Evolutionary conservation across 2,797 vertebrate species (phyloP), one percentile per base, ranked within the genome.

Genomic region (Huso huso): DNA sequence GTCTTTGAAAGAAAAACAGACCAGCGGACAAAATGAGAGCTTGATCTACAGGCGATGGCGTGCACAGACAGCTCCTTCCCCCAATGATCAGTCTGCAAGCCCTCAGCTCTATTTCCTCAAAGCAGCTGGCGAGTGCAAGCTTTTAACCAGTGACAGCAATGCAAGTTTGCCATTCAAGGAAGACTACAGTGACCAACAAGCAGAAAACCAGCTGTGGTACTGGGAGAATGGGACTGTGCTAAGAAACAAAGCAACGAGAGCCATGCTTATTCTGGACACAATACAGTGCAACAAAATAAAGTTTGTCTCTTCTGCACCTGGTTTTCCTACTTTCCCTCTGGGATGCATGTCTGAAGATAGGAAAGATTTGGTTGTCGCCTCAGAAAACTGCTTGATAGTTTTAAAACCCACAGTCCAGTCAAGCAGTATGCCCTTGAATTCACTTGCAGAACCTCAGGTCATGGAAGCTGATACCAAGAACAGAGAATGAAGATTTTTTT

Each of bases 171-270:
- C 52, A 18, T 8, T 60, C 7, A 15, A 13, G 15, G 52, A 50
- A 11, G 67, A 53, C n/a, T 68, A 68, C n/a, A 58, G 37, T 8
- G 61, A 68, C 8, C 10, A 57, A 6, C 12, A 23, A 12, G 2
- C 52, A n/a, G 61, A 63, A 18, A 68, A 55, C n/a, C 67, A 68
- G 48, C 67, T 68, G 10, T 68, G 67, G 67, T 53, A 13, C 18
- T 68, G 67, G 67, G 58, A 12, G 11, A 53, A 10, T 48, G 67
- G 37, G 6, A 57, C 50, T 10, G 12, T 15, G 8, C 51, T 63
- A 5, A 60, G n/a, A 49, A 68, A 68, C 48, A 55, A 55, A 63
- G 61, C 50, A 11, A 63, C 61, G 7, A 48, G 52, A 11, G 61
- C 53, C 23, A 48, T 53, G 7, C 7, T 68, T 6, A 7, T 18